phyloP scores from a whole-genome alignment of 1,140 invertebrate genomes.

The Drosophila novamexicana region DNA sequence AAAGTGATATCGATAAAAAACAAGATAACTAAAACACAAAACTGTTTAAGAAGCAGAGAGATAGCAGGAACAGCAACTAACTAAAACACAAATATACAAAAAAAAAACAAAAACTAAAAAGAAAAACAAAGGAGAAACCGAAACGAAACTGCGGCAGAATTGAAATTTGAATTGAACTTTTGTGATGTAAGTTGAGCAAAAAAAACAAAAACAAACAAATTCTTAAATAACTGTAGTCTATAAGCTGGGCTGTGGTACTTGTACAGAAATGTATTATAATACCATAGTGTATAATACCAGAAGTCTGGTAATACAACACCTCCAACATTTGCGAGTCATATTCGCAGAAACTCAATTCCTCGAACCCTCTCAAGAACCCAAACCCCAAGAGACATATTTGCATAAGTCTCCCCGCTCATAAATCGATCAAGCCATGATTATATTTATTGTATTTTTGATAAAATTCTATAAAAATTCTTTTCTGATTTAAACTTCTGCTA shows the following conservation, averaged over 20 bases:
- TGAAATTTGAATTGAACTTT: conserved; percentile 64
- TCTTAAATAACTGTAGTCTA: conserved; percentile 23
- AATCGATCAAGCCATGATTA: too few relatives aligned
- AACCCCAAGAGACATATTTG: too few relatives aligned
- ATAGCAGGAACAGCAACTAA: conserved; percentile 36
- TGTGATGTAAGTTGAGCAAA: conserved; percentile 65
- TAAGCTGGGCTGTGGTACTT: not conserved
- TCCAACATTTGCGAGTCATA: too few relatives aligned
- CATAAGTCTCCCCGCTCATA: too few relatives aligned
- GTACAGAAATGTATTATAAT: not conserved
- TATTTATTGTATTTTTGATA: too few relatives aligned
- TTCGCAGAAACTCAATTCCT: too few relatives aligned
- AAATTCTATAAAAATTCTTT: too few relatives aligned
- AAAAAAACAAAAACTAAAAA: not conserved
- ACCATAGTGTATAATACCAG: not conserved
- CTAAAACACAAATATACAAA: too few relatives aligned
- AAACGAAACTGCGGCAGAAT: conserved; percentile 57
- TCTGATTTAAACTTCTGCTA: too few relatives aligned
- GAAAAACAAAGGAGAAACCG: conserved; percentile 20
- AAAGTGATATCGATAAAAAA: conserved; percentile 31
- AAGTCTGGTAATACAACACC: too few relatives aligned
- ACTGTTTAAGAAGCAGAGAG: conserved; percentile 24
- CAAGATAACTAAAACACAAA: conserved; percentile 15
- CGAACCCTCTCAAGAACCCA: too few relatives aligned
- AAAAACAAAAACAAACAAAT: conserved; percentile 16